A percentile compares a stretch with the other conserved stretches of the same genome.
phyloP scores from a whole-genome alignment of 2,113 vertebrate species.

The Australoheros scitulus region DNA sequence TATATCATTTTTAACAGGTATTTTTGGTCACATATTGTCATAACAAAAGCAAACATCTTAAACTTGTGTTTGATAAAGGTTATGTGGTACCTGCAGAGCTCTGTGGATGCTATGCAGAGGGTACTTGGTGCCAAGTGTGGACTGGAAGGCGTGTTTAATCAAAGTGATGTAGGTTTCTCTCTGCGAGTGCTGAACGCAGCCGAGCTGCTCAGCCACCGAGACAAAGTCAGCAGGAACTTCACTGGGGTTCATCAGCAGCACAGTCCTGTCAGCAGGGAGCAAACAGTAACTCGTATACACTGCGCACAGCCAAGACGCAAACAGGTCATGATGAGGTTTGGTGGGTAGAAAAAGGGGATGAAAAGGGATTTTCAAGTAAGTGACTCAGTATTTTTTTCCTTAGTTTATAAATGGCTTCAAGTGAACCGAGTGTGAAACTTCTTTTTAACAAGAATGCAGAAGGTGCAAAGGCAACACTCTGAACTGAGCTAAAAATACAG shows the following conservation, averaged over 20 bases:
- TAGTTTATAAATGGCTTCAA: neutral
- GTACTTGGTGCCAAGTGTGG: slow-evolving; percentile 83
- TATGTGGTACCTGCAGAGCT: slow-evolving; percentile 82
- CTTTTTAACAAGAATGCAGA: slow-evolving; percentile 26
- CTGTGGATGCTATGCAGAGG: slow-evolving; percentile 79
- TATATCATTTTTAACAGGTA: neutral
- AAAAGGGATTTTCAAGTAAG: slow-evolving; percentile 23
- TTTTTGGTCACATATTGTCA: neutral
- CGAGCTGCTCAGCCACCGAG: slow-evolving; percentile 86
- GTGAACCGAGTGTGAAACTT: neutral
- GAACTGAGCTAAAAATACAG: neutral
- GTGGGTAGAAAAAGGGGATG: neutral
- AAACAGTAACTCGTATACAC: neutral
- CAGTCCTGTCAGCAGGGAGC: slow-evolving; percentile 80
- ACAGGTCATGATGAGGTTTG: neutral
- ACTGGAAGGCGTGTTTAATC: slow-evolving; percentile 91
- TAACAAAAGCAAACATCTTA: neutral
- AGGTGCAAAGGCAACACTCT: neutral
- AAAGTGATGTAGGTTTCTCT: slow-evolving; percentile 79
- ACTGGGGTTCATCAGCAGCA: slow-evolving; percentile 88
- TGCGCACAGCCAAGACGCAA: neutral
- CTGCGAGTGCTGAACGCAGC: slow-evolving; percentile 71
- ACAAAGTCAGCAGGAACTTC: slow-evolving; percentile 90
- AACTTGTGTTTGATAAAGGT: neutral
- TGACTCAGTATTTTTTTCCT: neutral